Evolutionary conservation across 2,888 invertebrate species (phyloP), one percentile per base, ranked within the genome.

Genomic region (Pseudanteris insignis): DNA sequence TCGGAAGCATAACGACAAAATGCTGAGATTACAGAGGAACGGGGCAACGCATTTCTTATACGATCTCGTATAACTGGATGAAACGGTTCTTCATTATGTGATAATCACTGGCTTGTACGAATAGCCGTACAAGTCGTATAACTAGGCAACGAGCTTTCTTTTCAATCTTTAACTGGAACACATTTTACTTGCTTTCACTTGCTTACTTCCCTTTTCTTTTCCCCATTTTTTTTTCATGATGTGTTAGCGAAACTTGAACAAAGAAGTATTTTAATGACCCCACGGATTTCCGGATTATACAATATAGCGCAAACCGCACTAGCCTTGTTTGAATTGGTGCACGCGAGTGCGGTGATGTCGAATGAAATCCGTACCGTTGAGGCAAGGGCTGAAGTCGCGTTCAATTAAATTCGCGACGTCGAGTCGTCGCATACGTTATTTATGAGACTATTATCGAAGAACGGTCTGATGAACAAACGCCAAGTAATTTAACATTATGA

Each of bases 1-100:
- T 32, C 34, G 14, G n/a, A 38, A 32, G 30, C 38, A 38, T 54
- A 54, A 54, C 29, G 40, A 57, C 37, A 57, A 38, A 44, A 53
- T 48, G 29, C 40, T 36, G 40, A 40, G 41, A 43, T 48, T 47
- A 57, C 30, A 47, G 47, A 40, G n/a, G 9, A 9, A 9, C 21
- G 9, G 9, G 18, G 10, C 32, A 12, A 51, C 29, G 32, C 26
- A 26, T 46, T 38, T 54, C 32, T 46, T 43, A 29, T n/a, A n/a
- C 15, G 40, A 46, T 46, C 29, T 40, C 26, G 18, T 38, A 46
- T 38, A 46, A 44, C 26, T 14, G 12, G n/a, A 36, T 37, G 24
- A 41, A 36, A 30, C 24, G 55, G 11, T 47, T 47, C 36, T 55
- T 55, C 34, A 47, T 47, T 47, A 18, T 41, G 40, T 21, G 34